phyloP scores from a whole-genome alignment of 2,113 vertebrate genomes.

The Tapirus terrestris region DNA sequence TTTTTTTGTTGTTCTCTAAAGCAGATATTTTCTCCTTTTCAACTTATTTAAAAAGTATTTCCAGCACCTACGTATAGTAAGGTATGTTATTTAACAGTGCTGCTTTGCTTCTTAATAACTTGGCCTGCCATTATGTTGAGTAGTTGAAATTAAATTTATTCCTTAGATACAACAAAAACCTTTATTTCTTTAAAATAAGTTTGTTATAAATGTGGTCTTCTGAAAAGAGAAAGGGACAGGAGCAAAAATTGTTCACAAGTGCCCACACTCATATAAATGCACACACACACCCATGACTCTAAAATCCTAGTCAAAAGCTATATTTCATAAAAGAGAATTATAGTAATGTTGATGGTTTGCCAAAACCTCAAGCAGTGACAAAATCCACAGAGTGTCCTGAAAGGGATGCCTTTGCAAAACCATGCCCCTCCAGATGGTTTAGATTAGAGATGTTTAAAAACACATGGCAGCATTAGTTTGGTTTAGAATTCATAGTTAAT shows the following conservation, averaged over 20 bases:
- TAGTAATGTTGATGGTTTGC: conserved; percentile 90
- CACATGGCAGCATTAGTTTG: conserved; percentile 89
- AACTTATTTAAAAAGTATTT: background rate
- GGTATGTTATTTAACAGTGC: background rate
- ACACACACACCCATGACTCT: conserved; percentile 42
- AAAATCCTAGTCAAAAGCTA: conserved; percentile 82
- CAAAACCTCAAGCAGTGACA: conserved; percentile 96
- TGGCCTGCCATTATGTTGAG: background rate
- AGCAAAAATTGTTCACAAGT: conserved; percentile 56
- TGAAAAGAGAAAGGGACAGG: conserved; percentile 39
- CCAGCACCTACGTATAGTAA: background rate
- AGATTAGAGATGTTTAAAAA: conserved; percentile 93
- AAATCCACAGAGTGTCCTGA: conserved; percentile 94
- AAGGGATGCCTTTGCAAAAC: conserved; percentile 92
- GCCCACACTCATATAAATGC: conserved; percentile 46
- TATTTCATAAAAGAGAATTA: conserved; percentile 92
- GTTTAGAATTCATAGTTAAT: conserved; percentile 84
- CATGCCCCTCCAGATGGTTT: conserved; percentile 92
- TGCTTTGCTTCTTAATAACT: background rate
- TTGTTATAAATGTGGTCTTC: conserved; percentile 32
- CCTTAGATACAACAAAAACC: background rate
- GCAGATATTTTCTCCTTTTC: background rate
- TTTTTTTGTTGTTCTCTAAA: background rate
- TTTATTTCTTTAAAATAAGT: conserved; percentile 45
- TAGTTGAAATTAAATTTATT: conserved; percentile 1